A percentile compares a stretch with the other conserved stretches of the same genome.
phyloP scores from a whole-genome alignment of 2,797 vertebrate genomes.

The Lates japonicus region DNA sequence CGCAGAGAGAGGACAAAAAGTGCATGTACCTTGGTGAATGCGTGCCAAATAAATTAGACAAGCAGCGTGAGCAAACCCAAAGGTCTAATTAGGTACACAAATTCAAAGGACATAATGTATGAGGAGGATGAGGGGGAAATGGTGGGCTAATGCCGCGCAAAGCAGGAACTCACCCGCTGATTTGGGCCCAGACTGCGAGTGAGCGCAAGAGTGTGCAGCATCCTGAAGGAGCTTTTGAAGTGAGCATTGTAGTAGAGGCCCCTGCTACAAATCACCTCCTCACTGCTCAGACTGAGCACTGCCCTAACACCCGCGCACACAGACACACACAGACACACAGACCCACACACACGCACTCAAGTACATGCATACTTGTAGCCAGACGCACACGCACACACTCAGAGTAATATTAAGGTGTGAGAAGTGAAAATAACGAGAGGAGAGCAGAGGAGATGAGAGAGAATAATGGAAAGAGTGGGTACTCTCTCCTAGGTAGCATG shows the following conservation, averaged over 20 bases:
- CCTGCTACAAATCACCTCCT: constrained; percentile 76
- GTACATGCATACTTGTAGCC: constrained; percentile 39
- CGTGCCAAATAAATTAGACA: constrained; percentile 73
- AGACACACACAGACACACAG: constrained; percentile 44
- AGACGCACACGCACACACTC: constrained; percentile 32
- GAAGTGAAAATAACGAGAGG: constrained; percentile 68
- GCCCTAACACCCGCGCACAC: constrained; percentile 49
- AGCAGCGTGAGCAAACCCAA: constrained; percentile 72
- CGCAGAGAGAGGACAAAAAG: constrained; percentile 49
- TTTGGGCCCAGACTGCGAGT: constrained; percentile 61
- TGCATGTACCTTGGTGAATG: constrained; percentile 48
- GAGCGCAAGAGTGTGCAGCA: constrained; percentile 48
- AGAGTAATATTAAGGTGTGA: constrained; percentile 56
- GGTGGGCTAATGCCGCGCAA: constrained; percentile 68
- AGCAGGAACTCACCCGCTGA: constrained; percentile 77
- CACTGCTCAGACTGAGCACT: constrained; percentile 59
- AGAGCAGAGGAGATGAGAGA: constrained; percentile 74
- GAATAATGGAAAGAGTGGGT: constrained; percentile 77
- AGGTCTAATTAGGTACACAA: constrained; percentile 78
- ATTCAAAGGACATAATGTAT: constrained; percentile 85
- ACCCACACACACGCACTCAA: background rate
- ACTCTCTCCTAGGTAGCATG: constrained; percentile 60
- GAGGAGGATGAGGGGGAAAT: constrained; percentile 69
- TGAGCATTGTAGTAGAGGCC: constrained; percentile 73
- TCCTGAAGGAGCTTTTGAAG: constrained; percentile 81